Evolutionary conservation across 92 coral and sea anemone species (phyloP).

Genomic region (Porites cylindrica): DNA sequence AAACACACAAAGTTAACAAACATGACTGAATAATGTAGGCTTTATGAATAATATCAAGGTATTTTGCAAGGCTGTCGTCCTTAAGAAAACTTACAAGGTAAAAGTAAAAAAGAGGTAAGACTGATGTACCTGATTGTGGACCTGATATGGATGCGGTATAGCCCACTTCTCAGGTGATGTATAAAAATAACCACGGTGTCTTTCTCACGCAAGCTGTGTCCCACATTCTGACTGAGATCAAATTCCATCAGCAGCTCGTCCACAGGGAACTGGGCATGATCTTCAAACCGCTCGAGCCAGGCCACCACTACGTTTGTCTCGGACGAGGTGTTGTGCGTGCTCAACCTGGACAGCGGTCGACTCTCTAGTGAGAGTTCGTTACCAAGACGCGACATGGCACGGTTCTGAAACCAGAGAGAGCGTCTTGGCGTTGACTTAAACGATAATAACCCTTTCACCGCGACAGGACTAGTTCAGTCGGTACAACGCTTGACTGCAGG

Average conservation of each 20-base stretch:
- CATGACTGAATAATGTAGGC: no score
- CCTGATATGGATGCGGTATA: conserved; percentile 93
- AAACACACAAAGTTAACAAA: no score
- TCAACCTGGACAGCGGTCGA: conserved; percentile 86
- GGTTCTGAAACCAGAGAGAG: conserved; percentile 15
- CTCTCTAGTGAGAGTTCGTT: conserved; percentile 61
- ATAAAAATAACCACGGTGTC: conserved; percentile 95
- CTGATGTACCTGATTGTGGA: conserved; percentile 83
- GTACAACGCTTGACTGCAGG: no score
- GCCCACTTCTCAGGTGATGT: conserved; percentile 86
- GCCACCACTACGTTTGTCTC: conserved; percentile 95
- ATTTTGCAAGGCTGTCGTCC: no score
- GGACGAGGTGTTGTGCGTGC: conserved; percentile 92
- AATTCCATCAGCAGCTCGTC: conserved; percentile 91
- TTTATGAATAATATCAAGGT: no score
- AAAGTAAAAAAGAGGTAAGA: no score
- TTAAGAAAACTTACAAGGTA: no score
- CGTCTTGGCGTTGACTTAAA: no score
- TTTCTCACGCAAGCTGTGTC: conserved; percentile 80
- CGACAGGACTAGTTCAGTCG: no score
- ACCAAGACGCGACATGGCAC: conserved; percentile 36
- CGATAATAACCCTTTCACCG: no score
- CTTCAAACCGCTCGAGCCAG: conserved; percentile 95
- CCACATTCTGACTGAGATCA: conserved; percentile 71
- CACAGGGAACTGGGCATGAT: conserved; percentile 91